phyloP scores from a whole-genome alignment of 2,113 vertebrate genomes.

The Pogonocichla stellata region DNA sequence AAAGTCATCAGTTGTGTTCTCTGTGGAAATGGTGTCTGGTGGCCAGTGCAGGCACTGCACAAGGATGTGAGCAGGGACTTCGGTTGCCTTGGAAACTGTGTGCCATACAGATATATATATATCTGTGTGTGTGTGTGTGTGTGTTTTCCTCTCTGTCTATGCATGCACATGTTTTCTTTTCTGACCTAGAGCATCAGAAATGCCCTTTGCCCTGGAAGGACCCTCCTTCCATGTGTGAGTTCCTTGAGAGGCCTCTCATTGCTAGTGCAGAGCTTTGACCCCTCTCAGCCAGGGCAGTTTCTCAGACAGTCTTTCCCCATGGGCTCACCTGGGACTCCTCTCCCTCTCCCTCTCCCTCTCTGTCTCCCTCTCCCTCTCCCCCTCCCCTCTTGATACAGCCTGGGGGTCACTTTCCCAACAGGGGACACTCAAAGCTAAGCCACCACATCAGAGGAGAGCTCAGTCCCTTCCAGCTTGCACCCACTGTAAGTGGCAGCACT shows the following conservation, averaged over 20 bases:
- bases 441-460: background rate
- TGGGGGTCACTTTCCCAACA: rapidly evolving
- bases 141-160: background rate
- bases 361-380: background rate
- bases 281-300: background rate
- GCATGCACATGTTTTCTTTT: background rate
- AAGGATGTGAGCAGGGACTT: background rate
- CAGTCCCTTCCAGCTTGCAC: background rate
- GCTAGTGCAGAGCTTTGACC: background rate
- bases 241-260: background rate
- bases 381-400: rapidly evolving
- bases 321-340: background rate
- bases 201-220: background rate
- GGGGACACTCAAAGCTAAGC: background rate
- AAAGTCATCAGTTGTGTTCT: background rate
- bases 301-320: background rate
- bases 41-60: background rate
- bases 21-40: background rate
- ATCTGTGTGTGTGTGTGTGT: background rate
- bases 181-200: background rate
- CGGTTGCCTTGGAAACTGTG: slow-evolving; percentile 60
- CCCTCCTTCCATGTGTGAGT: background rate
- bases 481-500: background rate
- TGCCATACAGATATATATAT: background rate
- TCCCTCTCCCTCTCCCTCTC: background rate